Percentiles rank a stretch among this genome's conserved stretches.
phyloP scores from a whole-genome alignment of 2,113 vertebrate species.

The Silurus meridionalis region DNA sequence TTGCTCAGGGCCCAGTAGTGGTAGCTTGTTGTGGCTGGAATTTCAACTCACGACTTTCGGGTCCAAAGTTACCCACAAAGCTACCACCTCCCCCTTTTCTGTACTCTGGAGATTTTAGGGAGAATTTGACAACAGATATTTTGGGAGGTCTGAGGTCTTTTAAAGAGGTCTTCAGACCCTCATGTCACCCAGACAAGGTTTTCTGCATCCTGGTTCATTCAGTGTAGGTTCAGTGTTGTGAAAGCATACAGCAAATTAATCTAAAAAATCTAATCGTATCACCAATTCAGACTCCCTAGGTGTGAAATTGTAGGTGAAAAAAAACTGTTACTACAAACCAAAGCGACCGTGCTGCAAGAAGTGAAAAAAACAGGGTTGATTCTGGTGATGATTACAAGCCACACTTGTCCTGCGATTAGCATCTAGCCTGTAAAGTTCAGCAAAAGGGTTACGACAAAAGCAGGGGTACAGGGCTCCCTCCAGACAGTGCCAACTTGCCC shows the following conservation, averaged over 20 bases:
- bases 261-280: not conserved
- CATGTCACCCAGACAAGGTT: too few species aligned
- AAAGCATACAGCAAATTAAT: not conserved
- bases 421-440: not conserved
- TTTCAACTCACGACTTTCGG: too few species aligned
- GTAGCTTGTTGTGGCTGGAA: too few species aligned
- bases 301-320: not conserved
- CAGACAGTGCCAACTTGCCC: too few species aligned
- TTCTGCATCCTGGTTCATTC: not conserved
- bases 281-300: not conserved
- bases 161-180: not conserved
- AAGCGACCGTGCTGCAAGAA: not conserved
- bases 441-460: not conserved
- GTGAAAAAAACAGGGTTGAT: not conserved
- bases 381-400: not conserved
- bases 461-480: not conserved
- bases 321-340: not conserved
- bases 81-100: not conserved
- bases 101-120: not conserved
- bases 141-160: not conserved
- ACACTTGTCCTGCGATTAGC: not conserved
- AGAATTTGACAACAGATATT: too few species aligned
- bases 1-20: too few species aligned
- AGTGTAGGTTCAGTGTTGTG: not conserved
- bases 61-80: too few species aligned